phyloP scores from a whole-genome alignment of 1,140 invertebrate species.

The Sitophilus oryzae region DNA sequence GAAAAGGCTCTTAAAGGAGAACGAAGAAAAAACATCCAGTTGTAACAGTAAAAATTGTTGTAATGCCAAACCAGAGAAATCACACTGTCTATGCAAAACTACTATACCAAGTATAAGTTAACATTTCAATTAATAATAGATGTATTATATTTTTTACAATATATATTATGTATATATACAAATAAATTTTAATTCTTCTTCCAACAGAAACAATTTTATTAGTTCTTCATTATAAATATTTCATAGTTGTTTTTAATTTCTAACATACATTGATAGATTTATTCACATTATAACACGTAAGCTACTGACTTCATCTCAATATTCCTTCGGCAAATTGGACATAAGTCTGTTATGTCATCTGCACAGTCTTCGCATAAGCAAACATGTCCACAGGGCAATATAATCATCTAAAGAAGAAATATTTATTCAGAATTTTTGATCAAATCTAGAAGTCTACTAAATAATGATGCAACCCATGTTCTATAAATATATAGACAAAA shows the following conservation, averaged over 20 bases:
- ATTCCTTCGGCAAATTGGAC: conserved; percentile 64
- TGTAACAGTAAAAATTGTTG: conserved; percentile 3
- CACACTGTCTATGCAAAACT: no score
- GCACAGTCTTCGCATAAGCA: conserved; percentile 78
- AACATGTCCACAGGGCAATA: conserved; percentile 77
- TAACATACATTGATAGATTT: no score
- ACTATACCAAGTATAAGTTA: no score
- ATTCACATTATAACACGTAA: conserved; percentile 55
- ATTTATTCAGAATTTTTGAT: not conserved
- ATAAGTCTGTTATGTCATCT: conserved; percentile 57
- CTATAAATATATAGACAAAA: no score
- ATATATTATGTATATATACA: no score
- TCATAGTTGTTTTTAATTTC: no score
- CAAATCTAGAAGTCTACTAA: not conserved
- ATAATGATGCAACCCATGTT: not conserved
- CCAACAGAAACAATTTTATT: no score
- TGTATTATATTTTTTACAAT: no score
- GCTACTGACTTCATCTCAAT: conserved; percentile 62
- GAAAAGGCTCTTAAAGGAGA: conserved; percentile 51
- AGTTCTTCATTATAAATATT: no score
- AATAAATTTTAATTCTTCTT: no score
- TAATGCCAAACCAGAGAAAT: no score
- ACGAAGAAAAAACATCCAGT: conserved; percentile 24
- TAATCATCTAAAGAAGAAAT: conserved; percentile 56
- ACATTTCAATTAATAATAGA: no score